Evolutionary conservation across 1,140 invertebrate species (phyloP).

Genomic region (Papilio machaon): DNA sequence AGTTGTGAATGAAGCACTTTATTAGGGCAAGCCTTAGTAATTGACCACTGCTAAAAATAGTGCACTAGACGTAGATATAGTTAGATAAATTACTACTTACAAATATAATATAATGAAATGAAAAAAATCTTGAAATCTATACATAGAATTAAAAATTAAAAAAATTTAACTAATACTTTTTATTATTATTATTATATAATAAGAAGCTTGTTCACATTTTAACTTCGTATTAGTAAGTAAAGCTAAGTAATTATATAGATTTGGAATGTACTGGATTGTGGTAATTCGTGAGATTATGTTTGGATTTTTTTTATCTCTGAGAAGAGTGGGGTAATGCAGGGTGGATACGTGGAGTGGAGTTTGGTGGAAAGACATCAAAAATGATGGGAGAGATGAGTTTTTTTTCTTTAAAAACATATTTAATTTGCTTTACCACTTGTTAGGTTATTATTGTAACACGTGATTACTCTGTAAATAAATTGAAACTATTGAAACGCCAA

Average conservation of each 20-base stretch:
- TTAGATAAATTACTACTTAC: slow-evolving; percentile 80
- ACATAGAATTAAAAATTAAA: slow-evolving; percentile 79
- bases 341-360: slow-evolving; percentile 30
- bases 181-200: slow-evolving; percentile 75
- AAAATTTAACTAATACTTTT: slow-evolving; percentile 81
- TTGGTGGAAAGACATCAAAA: not conserved
- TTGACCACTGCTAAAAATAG: slow-evolving; percentile 80
- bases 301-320: slow-evolving; percentile 54
- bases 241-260: slow-evolving; percentile 66
- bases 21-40: slow-evolving; percentile 63
- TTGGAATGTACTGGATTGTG: slow-evolving; percentile 60
- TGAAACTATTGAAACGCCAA: slow-evolving; percentile 57
- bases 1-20: slow-evolving; percentile 56
- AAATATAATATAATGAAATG: slow-evolving; percentile 71
- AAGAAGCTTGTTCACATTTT: slow-evolving; percentile 82
- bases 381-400: not conserved
- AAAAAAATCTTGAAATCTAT: slow-evolving; percentile 80
- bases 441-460: slow-evolving; percentile 33
- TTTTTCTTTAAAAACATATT: slow-evolving; percentile 1
- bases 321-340: slow-evolving; percentile 48
- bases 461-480: slow-evolving; percentile 41
- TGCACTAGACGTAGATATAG: slow-evolving; percentile 78
- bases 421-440: slow-evolving; percentile 32
- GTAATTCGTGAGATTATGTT: slow-evolving; percentile 62
- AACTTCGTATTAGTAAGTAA: slow-evolving; percentile 79